These are phyloP conservation scores for Diplazon laetatorius DNA, from an alignment of 2,888 invertebrate genomes.

Conservation along the genomic window DNA sequence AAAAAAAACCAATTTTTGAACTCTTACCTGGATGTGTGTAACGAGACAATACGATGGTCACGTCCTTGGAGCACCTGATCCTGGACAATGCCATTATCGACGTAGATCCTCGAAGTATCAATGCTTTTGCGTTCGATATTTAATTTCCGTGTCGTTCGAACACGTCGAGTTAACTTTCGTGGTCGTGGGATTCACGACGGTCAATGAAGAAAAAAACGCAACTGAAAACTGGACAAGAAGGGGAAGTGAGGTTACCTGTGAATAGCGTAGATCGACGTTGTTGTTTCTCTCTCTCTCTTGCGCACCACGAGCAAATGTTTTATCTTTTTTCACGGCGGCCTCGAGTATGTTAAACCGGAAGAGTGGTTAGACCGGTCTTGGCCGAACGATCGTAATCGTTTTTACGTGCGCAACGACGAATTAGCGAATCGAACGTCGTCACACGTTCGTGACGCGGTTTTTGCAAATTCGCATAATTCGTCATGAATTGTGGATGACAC, in stretches of 20 bases:
- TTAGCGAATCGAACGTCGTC: not conserved
- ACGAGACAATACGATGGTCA: slow-evolving; percentile 65
- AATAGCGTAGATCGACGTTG: slow-evolving; percentile 24
- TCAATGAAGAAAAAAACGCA: slow-evolving; percentile 34
- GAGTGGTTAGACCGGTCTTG: slow-evolving; percentile 52
- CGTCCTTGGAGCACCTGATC: slow-evolving; percentile 63
- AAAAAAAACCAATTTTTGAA: too few species aligned
- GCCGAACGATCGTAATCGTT: slow-evolving; percentile 2
- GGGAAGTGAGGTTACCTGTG: slow-evolving; percentile 32
- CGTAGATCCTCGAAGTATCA: slow-evolving; percentile 24
- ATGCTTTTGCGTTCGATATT: not conserved
- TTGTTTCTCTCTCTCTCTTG: not conserved
- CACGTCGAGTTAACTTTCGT: not conserved
- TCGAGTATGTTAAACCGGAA: slow-evolving; percentile 11
- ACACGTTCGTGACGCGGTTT: not conserved
- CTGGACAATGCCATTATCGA: slow-evolving; percentile 70
- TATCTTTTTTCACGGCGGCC: not conserved
- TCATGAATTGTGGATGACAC: too few species aligned
- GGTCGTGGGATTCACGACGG: slow-evolving; percentile 38
- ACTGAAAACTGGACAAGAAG: not conserved
- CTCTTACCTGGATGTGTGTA: slow-evolving; percentile 68
- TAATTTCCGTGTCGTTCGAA: slow-evolving; percentile 6
- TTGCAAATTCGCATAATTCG: not conserved
- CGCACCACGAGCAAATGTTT: too few species aligned
- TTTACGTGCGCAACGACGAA: not conserved